These are phyloP conservation scores for Petrocephalus zakoni DNA, from an alignment of 2,113 vertebrate species.

Conservation along the genomic window DNA sequence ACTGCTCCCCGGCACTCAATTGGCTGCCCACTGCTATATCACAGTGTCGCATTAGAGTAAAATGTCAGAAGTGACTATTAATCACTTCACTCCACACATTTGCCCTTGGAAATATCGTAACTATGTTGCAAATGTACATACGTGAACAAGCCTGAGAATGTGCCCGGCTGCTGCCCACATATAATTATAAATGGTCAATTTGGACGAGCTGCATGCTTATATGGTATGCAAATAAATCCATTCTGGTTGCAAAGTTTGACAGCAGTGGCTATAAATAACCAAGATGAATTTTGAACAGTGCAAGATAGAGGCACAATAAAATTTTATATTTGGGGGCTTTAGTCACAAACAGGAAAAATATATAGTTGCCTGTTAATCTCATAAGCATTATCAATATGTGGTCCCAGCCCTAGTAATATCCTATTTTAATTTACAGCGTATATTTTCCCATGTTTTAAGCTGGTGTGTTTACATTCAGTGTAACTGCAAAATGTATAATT, in stretches of 20 bases:
- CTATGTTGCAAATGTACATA: neutral
- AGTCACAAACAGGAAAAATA: neutral
- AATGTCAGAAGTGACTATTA: too few species aligned
- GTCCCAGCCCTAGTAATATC: neutral
- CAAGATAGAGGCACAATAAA: neutral
- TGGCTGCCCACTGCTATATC: too few species aligned
- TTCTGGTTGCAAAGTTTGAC: neutral
- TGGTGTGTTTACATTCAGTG: neutral
- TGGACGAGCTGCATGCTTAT: neutral
- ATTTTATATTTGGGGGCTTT: neutral
- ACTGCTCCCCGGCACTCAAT: too few species aligned
- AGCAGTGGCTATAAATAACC: neutral
- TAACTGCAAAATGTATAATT: neutral
- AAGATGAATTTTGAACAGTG: neutral
- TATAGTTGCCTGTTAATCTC: neutral
- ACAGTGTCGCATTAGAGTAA: too few species aligned
- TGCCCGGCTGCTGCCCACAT: neutral
- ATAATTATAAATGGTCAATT: neutral
- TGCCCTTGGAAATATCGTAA: neutral
- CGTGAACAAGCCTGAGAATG: neutral
- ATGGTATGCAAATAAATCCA: neutral
- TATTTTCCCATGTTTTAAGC: neutral
- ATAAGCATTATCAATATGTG: neutral
- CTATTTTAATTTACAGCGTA: neutral
- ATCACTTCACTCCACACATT: neutral